phyloP scores from a whole-genome alignment of 2,797 vertebrate genomes.

The Lerista edwardsae region DNA sequence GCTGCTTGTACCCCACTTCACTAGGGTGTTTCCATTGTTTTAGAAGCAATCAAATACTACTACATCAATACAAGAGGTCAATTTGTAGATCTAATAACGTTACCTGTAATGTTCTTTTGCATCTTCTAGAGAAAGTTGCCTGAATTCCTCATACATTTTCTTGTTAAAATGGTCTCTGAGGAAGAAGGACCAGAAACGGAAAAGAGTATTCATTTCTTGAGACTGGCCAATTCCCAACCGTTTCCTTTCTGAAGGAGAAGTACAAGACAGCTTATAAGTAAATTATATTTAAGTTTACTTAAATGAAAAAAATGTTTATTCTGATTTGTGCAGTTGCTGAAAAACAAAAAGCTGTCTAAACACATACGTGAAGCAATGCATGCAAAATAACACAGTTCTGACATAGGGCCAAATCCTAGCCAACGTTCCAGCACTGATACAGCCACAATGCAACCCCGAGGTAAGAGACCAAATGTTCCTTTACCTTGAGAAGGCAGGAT shows the following conservation, averaged over 20 bases:
- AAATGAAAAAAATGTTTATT: not conserved
- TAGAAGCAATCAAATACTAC: not conserved
- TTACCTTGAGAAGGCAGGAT: too few relatives aligned
- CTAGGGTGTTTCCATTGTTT: not conserved
- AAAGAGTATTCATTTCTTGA: constrained; percentile 97
- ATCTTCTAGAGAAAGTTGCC: constrained; percentile 88
- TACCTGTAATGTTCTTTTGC: constrained; percentile 94
- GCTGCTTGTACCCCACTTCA: not conserved
- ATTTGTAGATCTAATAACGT: not conserved
- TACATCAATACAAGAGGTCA: not conserved
- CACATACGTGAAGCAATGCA: constrained; percentile 1
- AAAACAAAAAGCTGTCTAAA: not conserved
- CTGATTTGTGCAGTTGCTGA: not conserved
- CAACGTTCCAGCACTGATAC: too few relatives aligned
- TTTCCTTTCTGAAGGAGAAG: constrained; percentile 86
- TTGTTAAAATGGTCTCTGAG: constrained; percentile 95
- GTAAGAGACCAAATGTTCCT: too few relatives aligned
- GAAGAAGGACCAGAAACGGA: constrained; percentile 98
- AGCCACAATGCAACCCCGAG: too few relatives aligned
- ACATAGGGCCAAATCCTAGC: too few relatives aligned
- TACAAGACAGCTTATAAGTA: not conserved
- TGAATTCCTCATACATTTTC: constrained; percentile 98
- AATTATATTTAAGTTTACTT: not conserved
- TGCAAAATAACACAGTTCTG: not conserved
- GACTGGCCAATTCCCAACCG: constrained; percentile 91